Evolutionary conservation across 1,140 invertebrate species (phyloP).

Genomic region (Muscidifurax raptorellus): DNA sequence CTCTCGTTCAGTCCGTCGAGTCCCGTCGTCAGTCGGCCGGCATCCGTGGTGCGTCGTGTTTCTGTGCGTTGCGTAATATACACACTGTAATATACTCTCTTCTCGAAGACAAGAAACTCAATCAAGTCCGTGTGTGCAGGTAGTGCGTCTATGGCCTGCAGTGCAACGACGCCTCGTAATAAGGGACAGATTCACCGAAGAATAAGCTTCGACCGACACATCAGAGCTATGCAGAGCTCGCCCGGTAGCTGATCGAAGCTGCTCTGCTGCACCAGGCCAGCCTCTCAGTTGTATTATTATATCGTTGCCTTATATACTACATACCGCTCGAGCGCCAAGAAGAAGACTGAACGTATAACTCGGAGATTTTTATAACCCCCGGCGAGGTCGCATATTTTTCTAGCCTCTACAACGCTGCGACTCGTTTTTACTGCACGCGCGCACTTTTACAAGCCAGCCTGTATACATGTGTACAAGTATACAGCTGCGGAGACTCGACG

Average conservation of each 20-base stretch:
- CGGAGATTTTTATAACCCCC: neutral
- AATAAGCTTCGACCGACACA: no score
- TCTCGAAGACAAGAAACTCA: no score
- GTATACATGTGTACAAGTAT: no score
- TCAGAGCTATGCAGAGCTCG: neutral
- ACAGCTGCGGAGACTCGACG: no score
- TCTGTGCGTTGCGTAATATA: slow-evolving; percentile 16
- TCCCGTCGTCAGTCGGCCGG: slow-evolving; percentile 65
- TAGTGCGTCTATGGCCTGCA: no score
- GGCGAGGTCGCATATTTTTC: neutral
- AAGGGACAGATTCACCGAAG: no score
- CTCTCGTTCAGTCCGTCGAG: slow-evolving; percentile 45
- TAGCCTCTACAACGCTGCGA: no score
- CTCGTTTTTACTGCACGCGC: no score
- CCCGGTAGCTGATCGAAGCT: slow-evolving; percentile 1
- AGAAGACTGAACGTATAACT: slow-evolving; percentile 2
- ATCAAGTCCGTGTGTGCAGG: no score
- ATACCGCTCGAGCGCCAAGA: neutral
- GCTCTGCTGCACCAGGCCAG: neutral
- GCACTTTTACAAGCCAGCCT: neutral
- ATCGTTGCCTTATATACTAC: neutral
- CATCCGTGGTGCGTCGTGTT: slow-evolving; percentile 64
- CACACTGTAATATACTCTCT: no score
- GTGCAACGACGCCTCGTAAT: no score
- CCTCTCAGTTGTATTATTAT: neutral